Conservation (phyloP, 2,888 invertebrate genomes). For the Athalia rosae region DNA sequence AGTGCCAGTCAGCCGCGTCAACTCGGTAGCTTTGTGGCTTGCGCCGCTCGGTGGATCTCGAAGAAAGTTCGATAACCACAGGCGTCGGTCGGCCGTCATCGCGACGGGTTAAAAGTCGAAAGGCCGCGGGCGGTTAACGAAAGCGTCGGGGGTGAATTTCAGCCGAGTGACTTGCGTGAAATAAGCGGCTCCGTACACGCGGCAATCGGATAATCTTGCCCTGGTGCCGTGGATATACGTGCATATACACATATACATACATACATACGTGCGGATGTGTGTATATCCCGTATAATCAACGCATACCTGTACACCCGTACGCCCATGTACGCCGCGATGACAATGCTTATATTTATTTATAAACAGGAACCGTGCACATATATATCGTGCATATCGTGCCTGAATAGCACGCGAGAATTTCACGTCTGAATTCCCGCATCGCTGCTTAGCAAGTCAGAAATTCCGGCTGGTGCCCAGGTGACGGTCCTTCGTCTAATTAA, state of each 20-base stretch:
- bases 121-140: not conserved
- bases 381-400: not conserved
- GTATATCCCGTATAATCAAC: not conserved
- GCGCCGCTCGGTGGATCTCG: conserved; percentile 1
- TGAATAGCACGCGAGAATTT: not conserved
- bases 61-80: conserved; percentile 36
- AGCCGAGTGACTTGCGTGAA: conserved; percentile 29
- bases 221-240: not conserved
- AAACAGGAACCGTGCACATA: not conserved
- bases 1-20: not conserved
- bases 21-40: not conserved
- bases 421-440: not conserved
- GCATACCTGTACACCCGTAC: not conserved
- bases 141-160: not conserved
- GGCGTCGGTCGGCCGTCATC: conserved; percentile 32
- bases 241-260: not conserved
- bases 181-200: not conserved
- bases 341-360: conserved; percentile 13
- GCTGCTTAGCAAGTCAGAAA: conserved; percentile 10
- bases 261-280: not conserved
- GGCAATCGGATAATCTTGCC: conserved; percentile 18
- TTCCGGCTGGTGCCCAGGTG: not conserved
- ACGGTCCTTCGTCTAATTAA: conserved; percentile 16
- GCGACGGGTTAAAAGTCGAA: conserved; percentile 17
- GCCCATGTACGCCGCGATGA: not conserved